phyloP scores from a whole-genome alignment of 1,140 invertebrate genomes.

The Drosophila takahashii region DNA sequence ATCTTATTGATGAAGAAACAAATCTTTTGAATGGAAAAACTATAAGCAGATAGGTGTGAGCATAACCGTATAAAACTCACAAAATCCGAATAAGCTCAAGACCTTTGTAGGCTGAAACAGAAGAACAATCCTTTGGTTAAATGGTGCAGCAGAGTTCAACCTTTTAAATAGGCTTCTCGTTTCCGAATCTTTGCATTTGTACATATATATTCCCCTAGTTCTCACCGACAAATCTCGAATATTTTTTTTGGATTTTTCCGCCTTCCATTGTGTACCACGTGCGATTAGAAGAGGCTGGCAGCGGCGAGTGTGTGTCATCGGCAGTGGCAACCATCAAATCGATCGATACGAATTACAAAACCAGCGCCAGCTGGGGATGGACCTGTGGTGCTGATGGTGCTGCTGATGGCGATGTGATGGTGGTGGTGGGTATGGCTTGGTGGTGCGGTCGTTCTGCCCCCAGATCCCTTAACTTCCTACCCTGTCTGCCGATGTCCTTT shows the following conservation, averaged over 20 bases:
- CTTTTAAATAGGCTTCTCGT: too few relatives aligned
- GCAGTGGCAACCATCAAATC: constrained; percentile 63
- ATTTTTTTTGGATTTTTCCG: constrained; percentile 14
- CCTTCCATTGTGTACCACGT: constrained; percentile 40
- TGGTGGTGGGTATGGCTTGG: constrained; percentile 1
- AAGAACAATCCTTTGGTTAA: too few relatives aligned
- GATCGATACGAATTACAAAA: constrained; percentile 81
- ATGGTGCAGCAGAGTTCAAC: too few relatives aligned
- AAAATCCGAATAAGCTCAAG: too few relatives aligned
- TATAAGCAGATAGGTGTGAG: too few relatives aligned
- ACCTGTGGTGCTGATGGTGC: constrained; percentile 34
- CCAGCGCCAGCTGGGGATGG: constrained; percentile 61
- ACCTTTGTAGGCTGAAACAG: too few relatives aligned
- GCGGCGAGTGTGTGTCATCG: constrained; percentile 33
- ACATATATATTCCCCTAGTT: constrained; percentile 6
- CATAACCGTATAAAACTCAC: too few relatives aligned
- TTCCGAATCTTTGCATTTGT: not conserved
- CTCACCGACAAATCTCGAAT: constrained; percentile 10
- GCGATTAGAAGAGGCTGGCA: constrained; percentile 18
- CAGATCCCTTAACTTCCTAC: constrained; percentile 36
- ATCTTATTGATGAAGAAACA: too few relatives aligned
- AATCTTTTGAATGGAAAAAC: too few relatives aligned
- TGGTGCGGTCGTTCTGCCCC: constrained; percentile 29
- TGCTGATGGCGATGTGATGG: constrained; percentile 17
- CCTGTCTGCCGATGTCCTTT: constrained; percentile 15